Evolutionary conservation across 2,888 invertebrate species (phyloP).

Genomic region (Pyrgus malvae): DNA sequence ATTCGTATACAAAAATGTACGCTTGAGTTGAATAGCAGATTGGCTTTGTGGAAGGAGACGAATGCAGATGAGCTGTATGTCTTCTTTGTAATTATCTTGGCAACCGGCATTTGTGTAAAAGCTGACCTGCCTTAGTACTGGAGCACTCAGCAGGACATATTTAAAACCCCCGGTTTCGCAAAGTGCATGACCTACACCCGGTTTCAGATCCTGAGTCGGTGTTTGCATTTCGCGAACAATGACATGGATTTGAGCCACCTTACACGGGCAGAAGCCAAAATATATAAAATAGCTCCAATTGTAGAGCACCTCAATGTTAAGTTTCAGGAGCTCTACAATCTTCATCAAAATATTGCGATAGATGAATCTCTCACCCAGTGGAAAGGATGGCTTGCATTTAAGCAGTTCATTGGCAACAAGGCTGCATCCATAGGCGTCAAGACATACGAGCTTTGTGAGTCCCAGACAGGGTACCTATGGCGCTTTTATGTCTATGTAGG

Average conservation of each 20-base stretch:
- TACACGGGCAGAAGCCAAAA: too few relatives aligned
- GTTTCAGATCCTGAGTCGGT: too few relatives aligned
- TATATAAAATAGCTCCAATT: constrained; percentile 30
- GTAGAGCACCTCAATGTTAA: constrained; percentile 26
- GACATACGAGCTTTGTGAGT: constrained; percentile 33
- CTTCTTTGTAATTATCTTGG: constrained; percentile 25
- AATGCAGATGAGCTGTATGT: constrained; percentile 23
- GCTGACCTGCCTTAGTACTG: constrained; percentile 21
- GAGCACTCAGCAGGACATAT: constrained; percentile 14
- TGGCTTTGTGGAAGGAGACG: constrained; percentile 30
- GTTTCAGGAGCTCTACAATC: constrained; percentile 26
- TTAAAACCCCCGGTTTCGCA: constrained; percentile 18
- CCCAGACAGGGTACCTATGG: constrained; percentile 33
- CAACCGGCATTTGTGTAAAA: constrained; percentile 18
- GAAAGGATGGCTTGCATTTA: too few relatives aligned
- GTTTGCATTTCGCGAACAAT: too few relatives aligned
- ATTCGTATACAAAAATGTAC: too few relatives aligned
- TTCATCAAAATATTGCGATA: too few relatives aligned
- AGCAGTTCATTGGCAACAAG: constrained; percentile 34
- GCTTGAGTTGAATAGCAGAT: too few relatives aligned
- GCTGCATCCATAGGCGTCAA: too few relatives aligned
- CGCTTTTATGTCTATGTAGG: constrained; percentile 21
- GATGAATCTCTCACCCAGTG: constrained; percentile 37
- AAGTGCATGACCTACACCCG: constrained; percentile 10
- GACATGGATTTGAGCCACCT: constrained; percentile 27